phyloP scores from a whole-genome alignment of 2,888 invertebrate genomes.

The Cybosia mesomella region DNA sequence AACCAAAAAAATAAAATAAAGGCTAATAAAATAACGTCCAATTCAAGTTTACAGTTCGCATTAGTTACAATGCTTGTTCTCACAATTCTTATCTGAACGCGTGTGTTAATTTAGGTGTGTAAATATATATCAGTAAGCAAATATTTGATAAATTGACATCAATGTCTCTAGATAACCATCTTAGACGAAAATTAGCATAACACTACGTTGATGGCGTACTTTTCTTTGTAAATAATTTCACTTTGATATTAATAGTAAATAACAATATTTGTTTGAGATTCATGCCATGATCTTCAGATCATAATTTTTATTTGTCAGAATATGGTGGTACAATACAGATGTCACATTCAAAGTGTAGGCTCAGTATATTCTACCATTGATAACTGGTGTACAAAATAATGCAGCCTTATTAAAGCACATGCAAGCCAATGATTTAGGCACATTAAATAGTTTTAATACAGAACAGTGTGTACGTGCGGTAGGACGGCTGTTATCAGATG shows the following conservation, averaged over 20 bases:
- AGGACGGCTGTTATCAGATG: constrained; percentile 48
- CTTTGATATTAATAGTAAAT: background rate
- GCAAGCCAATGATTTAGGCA: background rate
- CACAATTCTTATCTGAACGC: background rate
- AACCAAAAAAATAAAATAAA: no score
- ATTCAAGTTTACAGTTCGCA: no score
- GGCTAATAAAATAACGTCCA: no score
- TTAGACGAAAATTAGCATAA: background rate
- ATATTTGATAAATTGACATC: background rate
- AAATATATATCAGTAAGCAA: background rate
- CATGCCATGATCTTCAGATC: background rate
- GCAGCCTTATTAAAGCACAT: background rate
- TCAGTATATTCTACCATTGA: no score
- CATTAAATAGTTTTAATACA: no score
- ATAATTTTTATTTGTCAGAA: background rate
- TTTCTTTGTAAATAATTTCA: background rate
- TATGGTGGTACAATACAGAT: background rate
- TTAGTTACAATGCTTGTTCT: no score
- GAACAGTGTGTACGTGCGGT: no score
- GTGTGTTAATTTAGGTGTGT: background rate
- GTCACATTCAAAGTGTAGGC: no score
- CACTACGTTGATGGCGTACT: background rate
- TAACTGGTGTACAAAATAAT: background rate
- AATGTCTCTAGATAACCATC: background rate
- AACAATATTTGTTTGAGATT: background rate